Evolutionary conservation across 92 coral and sea anemone species (phyloP), one percentile per base, ranked within the genome.

Genomic region (Actinernus sp.): DNA sequence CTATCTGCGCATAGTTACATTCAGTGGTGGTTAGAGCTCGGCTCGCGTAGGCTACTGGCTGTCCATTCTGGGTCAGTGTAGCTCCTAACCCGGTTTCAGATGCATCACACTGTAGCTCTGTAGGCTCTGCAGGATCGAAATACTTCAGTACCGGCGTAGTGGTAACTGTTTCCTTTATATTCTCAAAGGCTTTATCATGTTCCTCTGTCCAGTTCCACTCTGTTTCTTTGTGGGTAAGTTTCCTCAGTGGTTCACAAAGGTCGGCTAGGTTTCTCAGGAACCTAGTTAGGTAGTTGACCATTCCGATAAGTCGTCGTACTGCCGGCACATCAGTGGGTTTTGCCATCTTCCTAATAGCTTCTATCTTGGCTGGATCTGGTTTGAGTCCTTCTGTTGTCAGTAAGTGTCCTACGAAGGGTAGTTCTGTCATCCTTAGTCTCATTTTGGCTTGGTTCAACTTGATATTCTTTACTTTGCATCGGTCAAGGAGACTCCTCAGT

Each of bases 381-480:
- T n/a, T n/a, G n/a, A n/a, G n/a, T 7, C 41, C 41, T 36, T 36
- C 14, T 14, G 7, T 14, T 14, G 41, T 14, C 8, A 36, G 7
- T 7, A 36, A 7, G 41, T 36, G 41, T 36, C 41, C 41, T 14
- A 36, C 14, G 14, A 36, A 36, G 8, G 41, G 14, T 14, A 36
- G 8, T 36, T 36, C 41, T 7, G 41, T 7, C 14, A 36, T 7
- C 7, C 41, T 7, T 7, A 36, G 41, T 36, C 14, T 36, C 41
- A 36, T 7, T 14, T 36, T 36, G 37, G 12, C 72, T 49, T 71
- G 50, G 11, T 61, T 70, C 51, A 85, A 56, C 29, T 59, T 83
- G 52, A 78, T 69, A 14, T 31, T 18, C 31, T 27, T 49, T 21
- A 2, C 77, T 45, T 71, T 48, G 60, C 87, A 79, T n/a, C 78